Conservation (phyloP, 2,113 vertebrate species). For the Struthio camelus region DNA sequence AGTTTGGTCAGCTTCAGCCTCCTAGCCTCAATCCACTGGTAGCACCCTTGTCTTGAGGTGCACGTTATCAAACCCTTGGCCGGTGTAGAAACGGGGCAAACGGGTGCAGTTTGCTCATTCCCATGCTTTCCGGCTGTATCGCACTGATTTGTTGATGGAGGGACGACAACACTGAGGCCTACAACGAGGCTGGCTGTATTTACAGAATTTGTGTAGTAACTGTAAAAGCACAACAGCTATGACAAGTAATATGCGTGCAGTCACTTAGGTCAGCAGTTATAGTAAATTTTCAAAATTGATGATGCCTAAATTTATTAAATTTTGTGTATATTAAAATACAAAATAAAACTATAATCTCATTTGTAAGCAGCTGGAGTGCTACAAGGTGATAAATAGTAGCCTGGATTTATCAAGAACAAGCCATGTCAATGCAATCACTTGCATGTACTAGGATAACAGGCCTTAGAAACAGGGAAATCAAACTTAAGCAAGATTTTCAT, state of each 20-base stretch:
- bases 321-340: background rate
- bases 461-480: background rate
- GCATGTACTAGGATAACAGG: background rate
- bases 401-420: conserved; percentile 4
- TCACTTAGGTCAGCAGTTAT: background rate
- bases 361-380: background rate
- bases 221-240: background rate
- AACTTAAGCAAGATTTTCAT: background rate
- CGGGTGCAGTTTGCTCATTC: background rate
- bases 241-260: rapidly evolving
- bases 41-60: background rate
- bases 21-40: no score
- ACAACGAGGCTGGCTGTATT: background rate
- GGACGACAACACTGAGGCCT: background rate
- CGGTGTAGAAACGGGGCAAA: background rate
- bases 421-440: background rate
- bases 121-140: rapidly evolving
- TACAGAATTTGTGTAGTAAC: background rate
- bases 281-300: background rate
- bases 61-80: background rate
- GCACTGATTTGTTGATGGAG: background rate
- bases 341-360: background rate
- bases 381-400: background rate
- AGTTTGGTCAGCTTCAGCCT: background rate
- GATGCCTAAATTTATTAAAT: background rate